Percentiles rank a stretch among this genome's conserved stretches.
These are phyloP conservation scores for Pseudorectes ferrugineus DNA, from an alignment of 2,113 vertebrate species.

Conservation along the genomic window DNA sequence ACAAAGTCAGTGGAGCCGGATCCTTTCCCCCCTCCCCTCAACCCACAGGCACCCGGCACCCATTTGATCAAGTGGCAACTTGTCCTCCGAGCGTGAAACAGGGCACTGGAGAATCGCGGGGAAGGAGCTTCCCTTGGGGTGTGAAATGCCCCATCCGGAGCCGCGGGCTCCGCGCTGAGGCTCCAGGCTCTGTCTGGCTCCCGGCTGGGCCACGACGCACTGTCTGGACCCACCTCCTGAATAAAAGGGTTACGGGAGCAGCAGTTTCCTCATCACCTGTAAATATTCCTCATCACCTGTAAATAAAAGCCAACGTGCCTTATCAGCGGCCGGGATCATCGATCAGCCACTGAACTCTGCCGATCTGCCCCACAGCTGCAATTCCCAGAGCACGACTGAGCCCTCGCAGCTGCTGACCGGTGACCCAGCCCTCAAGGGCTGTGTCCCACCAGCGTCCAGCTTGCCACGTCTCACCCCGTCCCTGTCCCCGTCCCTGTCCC, in stretches of 20 bases:
- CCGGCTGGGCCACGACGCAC: neutral
- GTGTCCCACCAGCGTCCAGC: neutral
- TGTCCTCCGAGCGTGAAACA: neutral
- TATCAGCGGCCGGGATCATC: neutral
- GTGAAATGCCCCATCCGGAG: neutral
- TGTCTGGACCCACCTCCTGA: neutral
- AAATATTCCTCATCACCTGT: neutral
- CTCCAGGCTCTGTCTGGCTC: neutral
- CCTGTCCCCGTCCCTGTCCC: no score
- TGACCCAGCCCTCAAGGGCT: accelerated
- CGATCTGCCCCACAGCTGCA: neutral
- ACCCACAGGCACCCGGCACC: neutral
- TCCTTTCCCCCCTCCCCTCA: neutral
- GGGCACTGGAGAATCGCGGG: neutral
- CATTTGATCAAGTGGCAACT: slow-evolving; percentile 25
- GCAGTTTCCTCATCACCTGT: neutral
- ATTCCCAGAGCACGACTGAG: neutral
- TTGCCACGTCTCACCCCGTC: accelerated
- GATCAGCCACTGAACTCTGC: neutral
- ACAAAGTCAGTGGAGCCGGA: slow-evolving; percentile 34
- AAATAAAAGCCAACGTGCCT: neutral
- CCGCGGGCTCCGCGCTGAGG: neutral
- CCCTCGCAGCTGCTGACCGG: neutral
- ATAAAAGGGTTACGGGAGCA: neutral
- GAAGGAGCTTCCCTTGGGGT: neutral